Base-by-base conservation (phyloP, 2,113 vertebrate genomes). In the Myotis brandtii region DNA sequence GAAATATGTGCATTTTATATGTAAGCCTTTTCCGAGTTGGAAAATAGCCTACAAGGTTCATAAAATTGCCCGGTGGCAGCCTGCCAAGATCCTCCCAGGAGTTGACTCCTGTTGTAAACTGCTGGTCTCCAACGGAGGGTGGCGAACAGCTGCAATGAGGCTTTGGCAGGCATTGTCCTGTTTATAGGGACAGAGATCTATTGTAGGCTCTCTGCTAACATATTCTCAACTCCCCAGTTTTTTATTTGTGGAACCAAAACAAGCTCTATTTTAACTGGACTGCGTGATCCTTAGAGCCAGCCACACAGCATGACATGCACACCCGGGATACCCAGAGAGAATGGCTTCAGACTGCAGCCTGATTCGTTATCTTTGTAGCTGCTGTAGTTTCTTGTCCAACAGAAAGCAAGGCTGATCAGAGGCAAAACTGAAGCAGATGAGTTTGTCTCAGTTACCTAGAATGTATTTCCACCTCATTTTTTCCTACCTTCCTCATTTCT, bases 1-100 rank as follows among this genome's bases (percentile, higher is more conserved):
- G 94, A 97, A 96, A 97, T 95, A 66, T 18, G 37, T 94, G 94
- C 73, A 91, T 96, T 96, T 97, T 86, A 94, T 90, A 96, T 89
- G 87, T 88, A 76, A 97, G 21, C 81, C 77, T 66, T 95, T 96
- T 97, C 96, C 73, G n/a, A 80, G 56, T 86, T 93, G 95, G 92
- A 96, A 95, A 96, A 75, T 82, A 95, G 77, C 94, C 90, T 75
- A 64, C 90, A 94, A 92, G 67, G 30, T 87, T 87, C 92, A 97
- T 95, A 96, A 97, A 97, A 93, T 72, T 67, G 87, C 62, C 85
- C 37, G 13, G n/a, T 95, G 94, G 96, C 90, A 91, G 43, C 82
- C 69, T 83, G 95, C 92, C 94, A 93, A 96, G 73, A 62, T 77
- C 77, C 56, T 80, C 69, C 54, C 37, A 66, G 85, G 92, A 88